These are phyloP conservation scores for Sorex maritimensis DNA, from an alignment of 2,797 vertebrate genomes.

Conservation along the genomic window DNA sequence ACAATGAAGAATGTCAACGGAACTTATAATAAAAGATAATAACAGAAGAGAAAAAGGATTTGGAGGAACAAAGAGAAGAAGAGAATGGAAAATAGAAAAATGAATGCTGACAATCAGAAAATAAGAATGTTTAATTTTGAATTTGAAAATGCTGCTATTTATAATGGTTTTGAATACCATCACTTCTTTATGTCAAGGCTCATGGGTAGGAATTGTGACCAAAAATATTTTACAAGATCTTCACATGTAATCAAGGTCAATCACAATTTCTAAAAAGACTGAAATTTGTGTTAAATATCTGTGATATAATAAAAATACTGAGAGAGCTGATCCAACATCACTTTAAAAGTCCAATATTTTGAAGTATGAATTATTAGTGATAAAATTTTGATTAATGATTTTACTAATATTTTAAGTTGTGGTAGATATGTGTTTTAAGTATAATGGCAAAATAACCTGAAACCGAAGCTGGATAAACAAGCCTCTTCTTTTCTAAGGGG, in stretches of 20 bases:
- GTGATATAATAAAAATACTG: not conserved
- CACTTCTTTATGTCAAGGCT: not conserved
- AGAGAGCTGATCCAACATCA: conserved; percentile 1
- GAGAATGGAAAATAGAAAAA: not conserved
- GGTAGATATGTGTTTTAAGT: not conserved
- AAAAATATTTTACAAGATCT: conserved; percentile 24
- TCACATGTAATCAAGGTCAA: conserved; percentile 1
- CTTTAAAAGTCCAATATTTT: not conserved
- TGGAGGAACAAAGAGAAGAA: not conserved
- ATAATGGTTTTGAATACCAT: not conserved
- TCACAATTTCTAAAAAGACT: not conserved
- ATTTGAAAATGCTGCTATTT: not conserved
- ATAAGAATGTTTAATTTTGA: not conserved
- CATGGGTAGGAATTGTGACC: not conserved
- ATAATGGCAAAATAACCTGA: not conserved
- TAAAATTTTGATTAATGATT: not conserved
- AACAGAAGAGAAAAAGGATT: not conserved
- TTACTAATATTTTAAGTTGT: conserved; percentile 4
- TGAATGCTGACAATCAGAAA: conserved; percentile 4
- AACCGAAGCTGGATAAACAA: not conserved
- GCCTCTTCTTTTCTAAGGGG: conserved; percentile 5
- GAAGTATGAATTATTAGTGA: not conserved
- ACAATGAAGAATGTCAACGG: not conserved
- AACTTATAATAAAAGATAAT: not conserved
- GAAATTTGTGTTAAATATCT: conserved; percentile 26